Base-by-base conservation (phyloP, 2,888 invertebrate genomes). In the Cataglyphis rosenhaueri region DNA sequence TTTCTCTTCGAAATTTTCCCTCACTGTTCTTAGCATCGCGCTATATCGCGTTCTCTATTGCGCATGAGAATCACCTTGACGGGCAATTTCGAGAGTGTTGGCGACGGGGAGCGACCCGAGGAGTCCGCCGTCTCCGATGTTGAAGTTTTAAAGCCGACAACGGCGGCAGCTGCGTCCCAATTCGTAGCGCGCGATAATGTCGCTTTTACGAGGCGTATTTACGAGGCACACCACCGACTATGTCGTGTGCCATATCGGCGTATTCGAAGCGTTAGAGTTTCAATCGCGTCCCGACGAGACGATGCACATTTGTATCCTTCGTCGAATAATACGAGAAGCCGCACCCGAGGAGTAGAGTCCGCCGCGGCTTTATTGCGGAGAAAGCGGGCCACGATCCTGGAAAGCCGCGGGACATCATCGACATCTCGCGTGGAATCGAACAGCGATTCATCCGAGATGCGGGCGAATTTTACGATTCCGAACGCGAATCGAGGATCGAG, bases 141-240 rank as follows among this genome's bases (percentile, higher is more conserved):
- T 38, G 48, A 55, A 76, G 79, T 70, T 83, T 79, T 64, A 83
- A 83, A 65, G 35, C 71, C 70, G 44, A 15, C 57, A 44, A 74
- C 74, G 21, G 76, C 81, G 21, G 84, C 84, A 82, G 83, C 85
- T 85, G 85, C 70, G 83, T 85, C 75, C 75, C 79, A 82, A 82
- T 84, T 84, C 61, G 70, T 61, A 55, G 29, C 59, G 44, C 52
- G 52, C 62, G 71, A 44, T 41, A 75, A 64, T 44, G 81, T 61
- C 38, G 73, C 81, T 61, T 81, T 83, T 81, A 83, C 83, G 83
- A 83, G 73, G 29, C 57, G 81, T 81, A 73, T 81, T 83, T 83
- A 83, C 83, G 83, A 61, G 83, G 10, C 35, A 29, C 29, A 29
- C 29, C 59, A 18, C 66, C 66, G 32, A 48, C 38, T 35, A 38